These are phyloP conservation scores for Phocoena sinus DNA, from an alignment of 2,113 vertebrate genomes.

Conservation along the genomic window DNA sequence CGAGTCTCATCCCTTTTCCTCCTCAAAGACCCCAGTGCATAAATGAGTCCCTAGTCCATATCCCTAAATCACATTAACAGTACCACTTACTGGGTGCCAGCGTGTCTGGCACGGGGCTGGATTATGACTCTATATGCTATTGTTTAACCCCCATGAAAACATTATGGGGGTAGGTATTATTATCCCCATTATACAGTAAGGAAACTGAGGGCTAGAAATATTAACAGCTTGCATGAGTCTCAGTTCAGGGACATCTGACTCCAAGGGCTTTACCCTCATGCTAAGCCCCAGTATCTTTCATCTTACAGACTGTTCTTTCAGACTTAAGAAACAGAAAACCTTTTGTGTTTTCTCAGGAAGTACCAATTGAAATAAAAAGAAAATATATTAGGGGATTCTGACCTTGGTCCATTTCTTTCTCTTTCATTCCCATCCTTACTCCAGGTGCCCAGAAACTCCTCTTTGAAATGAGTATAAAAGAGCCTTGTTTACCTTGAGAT, in stretches of 20 bases:
- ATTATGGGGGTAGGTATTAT: not conserved
- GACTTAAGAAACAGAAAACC: not conserved
- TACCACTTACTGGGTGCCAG: not conserved
- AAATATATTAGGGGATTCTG: not conserved
- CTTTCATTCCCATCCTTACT: not conserved
- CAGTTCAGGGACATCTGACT: not conserved
- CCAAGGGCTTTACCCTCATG: not conserved
- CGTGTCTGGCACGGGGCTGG: not conserved
- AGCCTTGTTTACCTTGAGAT: not conserved
- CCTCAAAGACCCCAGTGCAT: constrained; percentile 39
- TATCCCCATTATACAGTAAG: not conserved
- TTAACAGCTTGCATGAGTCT: not conserved
- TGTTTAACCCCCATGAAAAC: not conserved
- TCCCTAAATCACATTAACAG: constrained; percentile 54
- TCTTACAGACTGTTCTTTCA: not conserved
- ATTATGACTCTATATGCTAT: not conserved
- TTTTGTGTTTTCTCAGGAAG: not conserved
- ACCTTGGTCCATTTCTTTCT: not conserved
- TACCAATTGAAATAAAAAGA: not conserved
- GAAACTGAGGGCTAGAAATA: not conserved
- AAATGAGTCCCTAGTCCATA: constrained; percentile 47
- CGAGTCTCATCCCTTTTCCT: constrained; percentile 34
- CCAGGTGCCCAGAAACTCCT: not conserved
- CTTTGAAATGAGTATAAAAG: constrained; percentile 36
- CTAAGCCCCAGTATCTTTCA: not conserved